These are phyloP conservation scores for Phania funesta DNA, from an alignment of 2,888 invertebrate species.

Conservation along the genomic window DNA sequence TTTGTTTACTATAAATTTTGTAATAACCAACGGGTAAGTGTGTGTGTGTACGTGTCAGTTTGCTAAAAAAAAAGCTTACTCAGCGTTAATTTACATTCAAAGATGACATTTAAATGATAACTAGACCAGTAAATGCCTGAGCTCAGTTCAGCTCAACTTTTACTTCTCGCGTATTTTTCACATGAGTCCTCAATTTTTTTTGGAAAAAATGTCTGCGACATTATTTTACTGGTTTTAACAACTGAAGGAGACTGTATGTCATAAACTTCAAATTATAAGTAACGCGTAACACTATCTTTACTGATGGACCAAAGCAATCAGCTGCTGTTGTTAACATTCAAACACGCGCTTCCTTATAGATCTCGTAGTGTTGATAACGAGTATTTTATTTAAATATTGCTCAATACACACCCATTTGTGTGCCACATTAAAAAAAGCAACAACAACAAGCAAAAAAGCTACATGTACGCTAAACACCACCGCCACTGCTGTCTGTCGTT, in stretches of 20 bases:
- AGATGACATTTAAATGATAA: constrained; percentile 54
- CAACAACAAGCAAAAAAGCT: background rate
- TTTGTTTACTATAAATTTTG: constrained; percentile 49
- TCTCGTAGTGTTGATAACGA: constrained; percentile 50
- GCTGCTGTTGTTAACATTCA: constrained; percentile 65
- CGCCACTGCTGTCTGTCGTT: constrained; percentile 30
- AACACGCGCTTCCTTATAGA: constrained; percentile 66
- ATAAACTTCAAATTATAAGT: constrained; percentile 56
- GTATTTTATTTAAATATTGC: constrained; percentile 61
- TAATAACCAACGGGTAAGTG: constrained; percentile 48
- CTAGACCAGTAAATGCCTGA: constrained; percentile 28
- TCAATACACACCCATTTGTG: constrained; percentile 52
- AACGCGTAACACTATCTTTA: constrained; percentile 43
- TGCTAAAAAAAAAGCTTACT: constrained; percentile 36
- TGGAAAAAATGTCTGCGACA: background rate
- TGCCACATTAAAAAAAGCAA: constrained; percentile 30
- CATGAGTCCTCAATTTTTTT: constrained; percentile 35
- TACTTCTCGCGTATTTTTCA: constrained; percentile 16
- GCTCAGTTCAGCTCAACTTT: constrained; percentile 9
- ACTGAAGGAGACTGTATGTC: constrained; percentile 18
- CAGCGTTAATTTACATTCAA: constrained; percentile 31
- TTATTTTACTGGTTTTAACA: background rate
- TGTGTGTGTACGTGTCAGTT: background rate
- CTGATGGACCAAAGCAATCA: constrained; percentile 57
- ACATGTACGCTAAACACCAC: constrained; percentile 26